phyloP scores from a whole-genome alignment of 2,113 vertebrate genomes.

The Pseudonaja textilis region DNA sequence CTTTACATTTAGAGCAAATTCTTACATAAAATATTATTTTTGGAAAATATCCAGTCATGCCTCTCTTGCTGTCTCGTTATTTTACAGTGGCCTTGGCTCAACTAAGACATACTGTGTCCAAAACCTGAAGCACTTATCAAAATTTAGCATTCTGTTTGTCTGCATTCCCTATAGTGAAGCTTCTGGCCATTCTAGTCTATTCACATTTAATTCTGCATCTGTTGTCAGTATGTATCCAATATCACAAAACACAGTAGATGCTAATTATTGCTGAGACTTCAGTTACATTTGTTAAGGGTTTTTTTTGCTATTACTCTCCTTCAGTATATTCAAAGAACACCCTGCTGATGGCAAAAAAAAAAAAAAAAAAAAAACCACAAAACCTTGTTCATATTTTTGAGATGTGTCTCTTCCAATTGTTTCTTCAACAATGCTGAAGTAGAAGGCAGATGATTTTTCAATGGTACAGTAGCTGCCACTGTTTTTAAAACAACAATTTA shows the following conservation, averaged over 20 bases:
- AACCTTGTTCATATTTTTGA: conserved; percentile 53
- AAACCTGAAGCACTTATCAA: background rate
- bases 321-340: conserved; percentile 41
- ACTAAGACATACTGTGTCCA: accelerated
- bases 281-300: conserved; percentile 25
- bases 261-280: conserved; percentile 29
- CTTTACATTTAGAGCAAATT: background rate
- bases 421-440: conserved; percentile 37
- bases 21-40: background rate
- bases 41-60: background rate
- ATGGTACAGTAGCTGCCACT: conserved; percentile 9
- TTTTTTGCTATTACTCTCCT: conserved; percentile 32
- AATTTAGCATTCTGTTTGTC: background rate
- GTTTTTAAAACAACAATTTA: background rate
- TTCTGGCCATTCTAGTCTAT: background rate
- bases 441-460: background rate
- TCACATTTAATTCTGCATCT: conserved; percentile 30
- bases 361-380: conserved; percentile 24
- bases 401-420: conserved; percentile 34
- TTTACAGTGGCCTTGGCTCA: background rate
- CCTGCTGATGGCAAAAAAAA: conserved; percentile 51
- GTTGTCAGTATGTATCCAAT: conserved; percentile 20
- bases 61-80: background rate
- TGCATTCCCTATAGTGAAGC: background rate
- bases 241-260: conserved; percentile 33